These are phyloP conservation scores for Drosophila lini DNA, from an alignment of 1,140 invertebrate species.

Conservation along the genomic window DNA sequence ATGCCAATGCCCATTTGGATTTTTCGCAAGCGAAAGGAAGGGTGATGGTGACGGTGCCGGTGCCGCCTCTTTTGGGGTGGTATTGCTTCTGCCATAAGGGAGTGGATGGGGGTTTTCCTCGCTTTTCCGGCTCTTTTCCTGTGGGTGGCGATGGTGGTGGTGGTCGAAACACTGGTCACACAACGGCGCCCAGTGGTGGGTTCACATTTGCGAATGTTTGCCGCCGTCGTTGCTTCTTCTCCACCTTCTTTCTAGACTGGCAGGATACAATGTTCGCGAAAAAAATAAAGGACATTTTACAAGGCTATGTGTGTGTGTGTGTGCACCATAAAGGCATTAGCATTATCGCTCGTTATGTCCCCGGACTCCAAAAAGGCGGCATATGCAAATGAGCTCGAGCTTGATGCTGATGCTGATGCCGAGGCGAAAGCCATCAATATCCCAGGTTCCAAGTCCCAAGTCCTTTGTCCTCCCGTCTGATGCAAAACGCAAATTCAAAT, in stretches of 20 bases:
- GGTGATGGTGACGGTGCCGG: not conserved
- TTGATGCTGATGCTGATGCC: slow-evolving; percentile 5
- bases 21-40: slow-evolving; percentile 50
- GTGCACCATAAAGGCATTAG: slow-evolving; percentile 82
- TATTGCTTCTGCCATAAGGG: not conserved
- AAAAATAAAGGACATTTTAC: slow-evolving; percentile 74
- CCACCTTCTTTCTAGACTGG: not conserved
- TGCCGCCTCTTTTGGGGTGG: slow-evolving; percentile 17
- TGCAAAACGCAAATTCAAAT: slow-evolving; percentile 64
- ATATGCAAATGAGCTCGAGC: slow-evolving; percentile 73
- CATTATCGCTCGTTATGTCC: slow-evolving; percentile 83
- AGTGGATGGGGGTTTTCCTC: slow-evolving; percentile 9
- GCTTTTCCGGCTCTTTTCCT: slow-evolving; percentile 9
- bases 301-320: slow-evolving; percentile 34
- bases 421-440: slow-evolving; percentile 73
- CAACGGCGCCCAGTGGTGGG: slow-evolving; percentile 58
- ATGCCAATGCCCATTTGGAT: slow-evolving; percentile 38
- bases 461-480: slow-evolving; percentile 20
- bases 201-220: slow-evolving; percentile 69
- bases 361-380: slow-evolving; percentile 51
- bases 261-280: slow-evolving; percentile 73
- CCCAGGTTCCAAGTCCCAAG: slow-evolving; percentile 7
- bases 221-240: not conserved
- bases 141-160: slow-evolving; percentile 11
- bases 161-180: slow-evolving; percentile 65